Conservation (phyloP, 2,888 invertebrate genomes). For the Arrhopalites spinosus region DNA sequence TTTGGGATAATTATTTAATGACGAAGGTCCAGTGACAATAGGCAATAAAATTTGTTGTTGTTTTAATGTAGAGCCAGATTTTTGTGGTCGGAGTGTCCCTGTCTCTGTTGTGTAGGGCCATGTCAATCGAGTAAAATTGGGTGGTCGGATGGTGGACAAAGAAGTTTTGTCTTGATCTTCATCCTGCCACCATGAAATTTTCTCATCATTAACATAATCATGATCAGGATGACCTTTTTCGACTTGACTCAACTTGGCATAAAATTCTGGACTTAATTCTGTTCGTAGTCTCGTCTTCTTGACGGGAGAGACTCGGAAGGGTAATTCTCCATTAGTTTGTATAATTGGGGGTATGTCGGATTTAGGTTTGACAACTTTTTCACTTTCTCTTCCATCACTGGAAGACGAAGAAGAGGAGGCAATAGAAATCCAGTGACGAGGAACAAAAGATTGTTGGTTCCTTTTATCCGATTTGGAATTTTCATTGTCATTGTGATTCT, state of each 20-base stretch:
- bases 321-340: background rate
- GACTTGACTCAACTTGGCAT: background rate
- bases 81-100: too few relatives aligned
- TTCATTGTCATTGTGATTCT: background rate
- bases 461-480: background rate
- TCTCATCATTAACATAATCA: conserved; percentile 19
- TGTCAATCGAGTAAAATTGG: conserved; percentile 12
- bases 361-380: background rate
- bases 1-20: background rate
- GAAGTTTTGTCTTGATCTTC: conserved; percentile 7
- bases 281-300: background rate
- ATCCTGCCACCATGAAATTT: background rate
- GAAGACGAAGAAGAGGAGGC: background rate
- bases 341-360: background rate
- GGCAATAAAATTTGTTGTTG: background rate
- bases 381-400: background rate
- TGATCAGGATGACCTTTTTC: background rate
- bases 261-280: conserved; percentile 5
- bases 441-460: background rate
- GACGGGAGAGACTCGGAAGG: background rate
- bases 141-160: conserved; percentile 9
- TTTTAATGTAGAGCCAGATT: background rate
- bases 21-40: background rate
- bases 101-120: conserved; percentile 31
- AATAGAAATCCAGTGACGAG: conserved; percentile 2